Evolutionary conservation across 2,888 invertebrate species (phyloP).

Genomic region (Hemicrepidius hirtus): DNA sequence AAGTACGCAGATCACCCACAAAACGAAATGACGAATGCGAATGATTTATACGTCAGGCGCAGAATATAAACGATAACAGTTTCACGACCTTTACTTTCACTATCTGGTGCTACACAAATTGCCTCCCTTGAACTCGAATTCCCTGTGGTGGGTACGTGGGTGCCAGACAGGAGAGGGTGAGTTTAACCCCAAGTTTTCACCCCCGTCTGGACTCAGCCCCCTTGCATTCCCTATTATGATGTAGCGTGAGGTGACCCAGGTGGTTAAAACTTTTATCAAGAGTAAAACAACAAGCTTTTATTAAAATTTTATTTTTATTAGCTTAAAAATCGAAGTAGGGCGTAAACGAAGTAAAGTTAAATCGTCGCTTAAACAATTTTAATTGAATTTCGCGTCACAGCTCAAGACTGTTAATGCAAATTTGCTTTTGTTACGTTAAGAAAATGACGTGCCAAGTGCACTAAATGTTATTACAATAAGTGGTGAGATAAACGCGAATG

Average conservation of each 20-base stretch:
- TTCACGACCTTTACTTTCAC: slow-evolving; percentile 47
- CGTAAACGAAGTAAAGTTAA: slow-evolving; percentile 7
- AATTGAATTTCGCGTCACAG: slow-evolving; percentile 25
- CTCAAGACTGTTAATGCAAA: slow-evolving; percentile 15
- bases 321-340: neutral
- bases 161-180: slow-evolving; percentile 48
- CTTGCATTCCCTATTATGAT: slow-evolving; percentile 34
- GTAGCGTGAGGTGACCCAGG: slow-evolving; percentile 33
- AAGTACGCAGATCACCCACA: neutral
- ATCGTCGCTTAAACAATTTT: slow-evolving; percentile 27
- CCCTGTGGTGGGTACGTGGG: slow-evolving; percentile 41
- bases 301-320: slow-evolving; percentile 9
- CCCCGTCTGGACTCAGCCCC: slow-evolving; percentile 49
- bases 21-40: slow-evolving; percentile 29
- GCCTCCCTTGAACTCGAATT: slow-evolving; percentile 47
- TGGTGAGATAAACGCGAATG: slow-evolving; percentile 12
- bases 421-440: slow-evolving; percentile 26
- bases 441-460: slow-evolving; percentile 34
- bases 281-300: slow-evolving; percentile 17
- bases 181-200: slow-evolving; percentile 28
- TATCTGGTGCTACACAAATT: slow-evolving; percentile 45
- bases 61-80: slow-evolving; percentile 44
- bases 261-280: slow-evolving; percentile 9
- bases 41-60: slow-evolving; percentile 40
- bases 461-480: slow-evolving; percentile 36